These are phyloP conservation scores for Lordiphosa collinella DNA, from an alignment of 1,140 invertebrate species.

Conservation along the genomic window DNA sequence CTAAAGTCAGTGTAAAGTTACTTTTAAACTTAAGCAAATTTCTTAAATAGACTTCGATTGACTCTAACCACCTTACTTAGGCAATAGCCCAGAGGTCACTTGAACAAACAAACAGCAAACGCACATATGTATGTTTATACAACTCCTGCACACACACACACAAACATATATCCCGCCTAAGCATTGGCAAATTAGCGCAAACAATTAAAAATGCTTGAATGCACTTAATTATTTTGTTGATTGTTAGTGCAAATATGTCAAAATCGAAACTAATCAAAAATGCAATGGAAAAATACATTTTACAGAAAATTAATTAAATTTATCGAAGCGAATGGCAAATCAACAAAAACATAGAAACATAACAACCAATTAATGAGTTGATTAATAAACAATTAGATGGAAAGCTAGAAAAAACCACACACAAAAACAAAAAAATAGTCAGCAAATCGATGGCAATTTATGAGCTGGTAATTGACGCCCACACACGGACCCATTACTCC, in stretches of 20 bases:
- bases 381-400: slow-evolving; percentile 63
- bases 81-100: slow-evolving; percentile 29
- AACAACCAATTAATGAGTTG: slow-evolving; percentile 48
- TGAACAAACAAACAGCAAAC: slow-evolving; percentile 16
- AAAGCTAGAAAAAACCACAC: not conserved
- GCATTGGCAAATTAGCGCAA: slow-evolving; percentile 59
- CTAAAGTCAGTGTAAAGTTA: no score
- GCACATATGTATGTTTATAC: slow-evolving; percentile 29
- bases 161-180: slow-evolving; percentile 27
- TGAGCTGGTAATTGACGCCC: slow-evolving; percentile 53
- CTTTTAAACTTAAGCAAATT: not conserved
- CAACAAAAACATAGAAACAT: slow-evolving; percentile 29
- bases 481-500: slow-evolving; percentile 21
- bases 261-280: slow-evolving; percentile 70
- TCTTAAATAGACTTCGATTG: slow-evolving; percentile 11
- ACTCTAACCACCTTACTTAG: not conserved
- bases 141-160: slow-evolving; percentile 51
- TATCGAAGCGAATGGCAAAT: slow-evolving; percentile 43
- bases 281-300: slow-evolving; percentile 54
- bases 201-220: slow-evolving; percentile 77
- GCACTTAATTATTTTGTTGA: slow-evolving; percentile 73
- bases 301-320: slow-evolving; percentile 64
- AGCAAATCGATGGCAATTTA: slow-evolving; percentile 45
- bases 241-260: slow-evolving; percentile 52
- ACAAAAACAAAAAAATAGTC: slow-evolving; percentile 14